Evolutionary conservation across 2,888 invertebrate genomes (phyloP).

Genomic region (Ormia ochracea): DNA sequence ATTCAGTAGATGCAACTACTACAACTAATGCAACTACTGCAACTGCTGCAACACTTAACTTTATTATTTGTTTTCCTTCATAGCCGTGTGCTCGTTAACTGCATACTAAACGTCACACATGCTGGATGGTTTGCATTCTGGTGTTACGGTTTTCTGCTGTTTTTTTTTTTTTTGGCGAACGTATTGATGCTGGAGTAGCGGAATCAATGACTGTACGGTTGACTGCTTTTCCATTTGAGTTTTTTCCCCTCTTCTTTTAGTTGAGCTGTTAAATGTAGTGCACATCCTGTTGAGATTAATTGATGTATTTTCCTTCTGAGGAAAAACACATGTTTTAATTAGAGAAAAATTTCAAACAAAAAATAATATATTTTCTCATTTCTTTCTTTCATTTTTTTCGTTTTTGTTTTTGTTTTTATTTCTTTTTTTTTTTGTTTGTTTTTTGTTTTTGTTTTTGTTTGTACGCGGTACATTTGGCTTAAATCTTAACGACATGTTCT

Average conservation of each 20-base stretch:
- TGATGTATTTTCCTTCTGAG: constrained; percentile 44
- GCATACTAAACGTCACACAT: constrained; percentile 53
- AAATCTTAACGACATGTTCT: constrained; percentile 3
- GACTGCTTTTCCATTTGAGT: neutral
- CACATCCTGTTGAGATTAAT: constrained; percentile 62
- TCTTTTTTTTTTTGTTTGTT: no score
- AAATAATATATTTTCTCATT: neutral
- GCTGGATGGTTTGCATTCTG: constrained; percentile 1
- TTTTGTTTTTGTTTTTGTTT: no score
- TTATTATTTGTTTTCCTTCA: neutral
- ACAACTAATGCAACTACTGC: constrained; percentile 1
- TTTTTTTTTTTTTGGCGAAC: constrained; percentile 1
- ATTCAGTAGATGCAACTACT: neutral
- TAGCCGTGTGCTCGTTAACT: constrained; percentile 17
- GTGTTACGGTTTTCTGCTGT: neutral
- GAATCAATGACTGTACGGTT: neutral
- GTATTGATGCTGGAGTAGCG: constrained; percentile 15
- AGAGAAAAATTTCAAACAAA: constrained; percentile 19
- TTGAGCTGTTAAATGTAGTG: constrained; percentile 51
- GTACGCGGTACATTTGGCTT: neutral
- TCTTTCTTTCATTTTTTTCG: no score
- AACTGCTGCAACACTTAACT: neutral
- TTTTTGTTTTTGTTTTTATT: no score
- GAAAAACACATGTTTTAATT: constrained; percentile 49
- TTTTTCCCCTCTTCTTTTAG: neutral